These are phyloP conservation scores for Prochilodus magdalenae DNA, from an alignment of 2,113 vertebrate genomes.

Conservation along the genomic window DNA sequence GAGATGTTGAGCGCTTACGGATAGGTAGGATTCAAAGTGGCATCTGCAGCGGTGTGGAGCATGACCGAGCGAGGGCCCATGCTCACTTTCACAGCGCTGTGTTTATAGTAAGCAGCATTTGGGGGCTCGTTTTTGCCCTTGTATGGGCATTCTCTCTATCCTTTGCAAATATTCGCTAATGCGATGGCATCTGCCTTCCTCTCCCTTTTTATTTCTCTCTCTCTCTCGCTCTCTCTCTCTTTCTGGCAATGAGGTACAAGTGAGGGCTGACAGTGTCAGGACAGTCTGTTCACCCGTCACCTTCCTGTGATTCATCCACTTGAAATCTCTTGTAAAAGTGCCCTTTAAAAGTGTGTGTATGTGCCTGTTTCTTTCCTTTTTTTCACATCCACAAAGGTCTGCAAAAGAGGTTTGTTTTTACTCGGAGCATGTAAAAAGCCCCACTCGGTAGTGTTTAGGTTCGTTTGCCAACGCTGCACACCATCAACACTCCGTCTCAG, in stretches of 20 bases:
- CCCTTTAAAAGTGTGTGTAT: conserved; percentile 65
- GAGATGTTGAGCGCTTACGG: conserved; percentile 16
- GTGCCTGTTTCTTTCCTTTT: not conserved
- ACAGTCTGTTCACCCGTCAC: conserved; percentile 44
- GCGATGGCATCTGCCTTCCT: conserved; percentile 63
- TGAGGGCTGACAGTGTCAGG: conserved; percentile 49
- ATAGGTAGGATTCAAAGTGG: conserved; percentile 38
- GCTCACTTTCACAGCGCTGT: conserved; percentile 73
- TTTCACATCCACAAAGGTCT: conserved; percentile 42
- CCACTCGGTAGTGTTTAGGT: conserved; percentile 72
- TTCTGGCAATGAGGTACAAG: conserved; percentile 60
- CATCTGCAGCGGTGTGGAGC: conserved; percentile 20
- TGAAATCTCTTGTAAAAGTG: conserved; percentile 60
- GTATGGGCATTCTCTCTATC: conserved; percentile 78
- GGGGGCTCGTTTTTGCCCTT: conserved; percentile 68
- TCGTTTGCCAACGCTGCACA: conserved; percentile 37
- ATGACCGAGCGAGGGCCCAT: conserved; percentile 6
- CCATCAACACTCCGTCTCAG: conserved; percentile 26
- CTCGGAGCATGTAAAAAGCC: conserved; percentile 64
- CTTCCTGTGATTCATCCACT: conserved; percentile 56
- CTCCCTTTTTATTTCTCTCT: conserved; percentile 61
- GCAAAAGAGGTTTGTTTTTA: conserved; percentile 68
- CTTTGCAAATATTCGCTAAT: conserved; percentile 77
- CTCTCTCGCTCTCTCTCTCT: conserved; percentile 66
- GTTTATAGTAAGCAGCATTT: conserved; percentile 79